phyloP scores from a whole-genome alignment of 2,888 invertebrate genomes.

The Drosophila atripex region DNA sequence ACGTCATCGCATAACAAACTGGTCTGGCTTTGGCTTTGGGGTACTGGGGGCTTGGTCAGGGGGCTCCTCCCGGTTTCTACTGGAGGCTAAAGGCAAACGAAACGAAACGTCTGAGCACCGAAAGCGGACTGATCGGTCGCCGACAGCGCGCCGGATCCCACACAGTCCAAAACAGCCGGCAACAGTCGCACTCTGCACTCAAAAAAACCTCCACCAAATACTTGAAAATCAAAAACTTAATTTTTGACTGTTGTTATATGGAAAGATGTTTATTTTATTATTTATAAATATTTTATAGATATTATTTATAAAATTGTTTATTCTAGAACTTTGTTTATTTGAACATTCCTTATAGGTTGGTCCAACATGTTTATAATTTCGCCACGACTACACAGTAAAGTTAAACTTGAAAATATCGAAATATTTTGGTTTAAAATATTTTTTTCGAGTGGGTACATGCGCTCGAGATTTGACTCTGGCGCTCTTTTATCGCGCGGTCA shows the following conservation, averaged over 20 bases:
- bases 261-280: too few species aligned
- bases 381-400: not conserved
- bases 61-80: constrained; percentile 6
- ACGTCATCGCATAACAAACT: constrained; percentile 62
- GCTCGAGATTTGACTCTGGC: constrained; percentile 42
- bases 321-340: not conserved
- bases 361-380: not conserved
- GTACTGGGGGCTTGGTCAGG: constrained; percentile 32
- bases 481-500: constrained; percentile 61
- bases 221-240: too few species aligned
- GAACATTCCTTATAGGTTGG: not conserved
- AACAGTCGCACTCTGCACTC: constrained; percentile 38
- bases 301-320: not conserved
- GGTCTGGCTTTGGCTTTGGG: constrained; percentile 55
- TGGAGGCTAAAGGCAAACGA: constrained; percentile 55
- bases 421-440: not conserved
- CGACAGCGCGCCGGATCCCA: constrained; percentile 39
- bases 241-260: too few species aligned
- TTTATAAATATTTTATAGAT: too few species aligned
- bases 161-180: constrained; percentile 46
- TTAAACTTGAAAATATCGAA: not conserved
- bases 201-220: not conserved
- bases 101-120: constrained; percentile 63
- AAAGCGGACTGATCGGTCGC: constrained; percentile 67
- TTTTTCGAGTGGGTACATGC: constrained; percentile 13